Percentiles rank a stretch among this genome's conserved stretches.
Evolutionary conservation across 2,113 vertebrate genomes (phyloP).

Genomic region (Pandion haliaetus): DNA sequence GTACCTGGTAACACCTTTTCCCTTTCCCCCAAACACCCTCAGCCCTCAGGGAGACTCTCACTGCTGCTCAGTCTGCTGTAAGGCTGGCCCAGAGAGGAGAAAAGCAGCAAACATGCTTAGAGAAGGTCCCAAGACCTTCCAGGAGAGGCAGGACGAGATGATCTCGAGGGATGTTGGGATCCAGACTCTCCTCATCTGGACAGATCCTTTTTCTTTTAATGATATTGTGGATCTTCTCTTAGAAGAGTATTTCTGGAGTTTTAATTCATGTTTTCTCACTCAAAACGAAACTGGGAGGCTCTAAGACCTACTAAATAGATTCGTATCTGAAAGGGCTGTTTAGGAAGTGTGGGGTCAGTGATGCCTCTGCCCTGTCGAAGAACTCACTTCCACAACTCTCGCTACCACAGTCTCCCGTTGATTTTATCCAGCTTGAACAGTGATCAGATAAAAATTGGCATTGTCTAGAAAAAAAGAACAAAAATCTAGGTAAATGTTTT

Average conservation of each 20-base stretch:
- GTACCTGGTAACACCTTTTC: neutral
- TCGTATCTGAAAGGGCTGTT: neutral
- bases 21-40: neutral
- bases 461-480: neutral
- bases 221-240: neutral
- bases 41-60: neutral
- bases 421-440: neutral
- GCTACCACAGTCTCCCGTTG: neutral
- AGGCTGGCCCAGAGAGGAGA: neutral
- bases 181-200: neutral
- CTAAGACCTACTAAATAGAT: neutral
- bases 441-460: neutral
- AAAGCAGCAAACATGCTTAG: neutral
- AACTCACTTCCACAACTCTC: neutral
- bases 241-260: neutral
- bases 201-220: neutral
- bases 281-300: neutral
- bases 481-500: neutral
- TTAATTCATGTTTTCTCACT: neutral
- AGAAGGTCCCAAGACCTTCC: neutral
- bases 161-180: neutral
- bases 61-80: neutral
- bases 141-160: neutral
- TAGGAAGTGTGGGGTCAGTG: neutral
- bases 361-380: neutral